Evolutionary conservation across 2,113 vertebrate species (phyloP).

Genomic region (Myotis davidii): DNA sequence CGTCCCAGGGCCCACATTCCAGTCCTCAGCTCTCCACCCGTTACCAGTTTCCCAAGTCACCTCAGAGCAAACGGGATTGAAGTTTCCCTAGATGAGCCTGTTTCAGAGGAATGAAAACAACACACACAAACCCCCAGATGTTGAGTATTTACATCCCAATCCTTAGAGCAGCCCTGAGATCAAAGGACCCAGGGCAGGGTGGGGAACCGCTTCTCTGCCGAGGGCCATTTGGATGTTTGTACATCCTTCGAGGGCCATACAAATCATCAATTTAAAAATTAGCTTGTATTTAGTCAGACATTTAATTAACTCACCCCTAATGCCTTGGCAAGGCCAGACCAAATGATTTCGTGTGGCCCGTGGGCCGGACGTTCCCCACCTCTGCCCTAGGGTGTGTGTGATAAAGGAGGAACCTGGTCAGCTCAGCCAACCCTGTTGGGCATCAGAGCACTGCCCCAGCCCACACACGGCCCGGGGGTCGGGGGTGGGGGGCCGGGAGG

Average conservation of each 20-base stretch:
- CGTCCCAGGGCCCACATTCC: not conserved
- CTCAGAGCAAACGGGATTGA: not conserved
- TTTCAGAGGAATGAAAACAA: not conserved
- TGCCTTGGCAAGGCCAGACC: too few species aligned
- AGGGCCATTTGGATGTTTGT: too few species aligned
- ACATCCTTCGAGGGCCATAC: too few species aligned
- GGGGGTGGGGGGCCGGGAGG: fast-evolving
- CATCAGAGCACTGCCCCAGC: not conserved
- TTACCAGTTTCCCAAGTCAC: not conserved
- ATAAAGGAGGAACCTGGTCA: not conserved
- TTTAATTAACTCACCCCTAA: too few species aligned
- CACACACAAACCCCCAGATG: too few species aligned
- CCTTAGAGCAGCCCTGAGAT: not conserved
- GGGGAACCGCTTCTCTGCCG: too few species aligned
- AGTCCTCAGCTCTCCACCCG: not conserved
- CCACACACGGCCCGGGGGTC: fast-evolving
- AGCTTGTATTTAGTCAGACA: too few species aligned
- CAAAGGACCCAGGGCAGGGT: not conserved
- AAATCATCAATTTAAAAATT: too few species aligned
- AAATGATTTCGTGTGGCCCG: too few species aligned
- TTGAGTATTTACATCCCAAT: not conserved
- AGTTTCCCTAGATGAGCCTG: not conserved
- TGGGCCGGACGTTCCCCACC: too few species aligned
- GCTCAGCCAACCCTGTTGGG: not conserved
- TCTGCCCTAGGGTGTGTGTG: not conserved